Evolutionary conservation across 1,140 invertebrate genomes (phyloP), one percentile per base, ranked within the genome.

Genomic region (Spodoptera frugiperda): DNA sequence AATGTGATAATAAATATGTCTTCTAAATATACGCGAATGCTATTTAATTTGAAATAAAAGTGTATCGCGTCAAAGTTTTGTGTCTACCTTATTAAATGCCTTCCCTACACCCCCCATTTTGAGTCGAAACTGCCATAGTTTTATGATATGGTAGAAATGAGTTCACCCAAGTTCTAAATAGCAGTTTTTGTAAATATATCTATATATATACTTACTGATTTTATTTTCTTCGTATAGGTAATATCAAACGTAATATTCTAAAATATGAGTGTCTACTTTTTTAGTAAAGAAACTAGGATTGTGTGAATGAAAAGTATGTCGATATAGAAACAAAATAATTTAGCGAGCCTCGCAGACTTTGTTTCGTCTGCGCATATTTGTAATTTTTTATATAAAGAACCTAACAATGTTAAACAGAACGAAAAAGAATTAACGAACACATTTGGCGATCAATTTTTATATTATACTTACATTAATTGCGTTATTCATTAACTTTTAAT

Each of bases 161-260:
- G 71, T 73, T 73, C 71, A 73, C 71, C 71, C 71, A 73, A 48
- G 59, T 12, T 72, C 70, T 21, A 10, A 14, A 39, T 57, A 72
- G 68, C 3, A 11, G 19, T 55, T 71, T 57, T 53, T 25, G 51
- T 68, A 68, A 53, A 39, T 39, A 61, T 63, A 63, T 63, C 46
- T 14, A 46, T 2, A 39, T 63, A 57, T 14, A 46, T 2, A 39
- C 11, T n/a, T 57, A 57, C 1, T 25, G 9, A 55, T 57, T 33
- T 39, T 33, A 15, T 10, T 59, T 39, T 73, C 48, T 61, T 44
- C 39, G 48, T 46, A 71, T 71, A 44, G 19, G 55, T 15, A 57
- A 33, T 57, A 57, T 72, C 17, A 65, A 65, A 49, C 11, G 17
- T 49, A 65, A 25, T 65, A 65, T 73, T 39, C 33, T 39, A 39